These are phyloP conservation scores for Coryphaenoides rupestris DNA, from an alignment of 2,113 vertebrate species.

Conservation along the genomic window DNA sequence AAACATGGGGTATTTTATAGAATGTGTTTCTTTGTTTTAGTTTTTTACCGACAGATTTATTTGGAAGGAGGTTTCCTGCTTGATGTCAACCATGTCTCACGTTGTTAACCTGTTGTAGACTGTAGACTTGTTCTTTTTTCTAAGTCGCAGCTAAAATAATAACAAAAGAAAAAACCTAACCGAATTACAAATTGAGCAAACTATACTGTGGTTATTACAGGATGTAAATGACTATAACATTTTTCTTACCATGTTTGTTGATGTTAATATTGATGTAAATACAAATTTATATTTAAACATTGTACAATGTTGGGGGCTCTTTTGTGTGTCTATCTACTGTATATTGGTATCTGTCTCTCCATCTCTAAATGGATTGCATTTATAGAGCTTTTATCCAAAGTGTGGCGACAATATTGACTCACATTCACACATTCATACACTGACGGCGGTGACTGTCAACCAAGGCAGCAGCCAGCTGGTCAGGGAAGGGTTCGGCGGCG, in stretches of 20 bases:
- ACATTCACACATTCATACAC: no score
- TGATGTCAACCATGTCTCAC: constrained; percentile 45
- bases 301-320: constrained; percentile 33
- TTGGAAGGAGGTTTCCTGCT: constrained; percentile 35
- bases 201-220: constrained; percentile 65
- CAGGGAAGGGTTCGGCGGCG: no score
- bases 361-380: background rate
- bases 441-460: no score
- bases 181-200: constrained; percentile 50
- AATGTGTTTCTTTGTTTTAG: constrained; percentile 34
- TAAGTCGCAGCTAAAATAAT: constrained; percentile 41
- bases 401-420: no score
- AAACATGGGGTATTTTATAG: constrained; percentile 42
- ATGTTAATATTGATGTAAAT: constrained; percentile 97
- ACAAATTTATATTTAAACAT: constrained; percentile 98
- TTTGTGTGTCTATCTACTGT: constrained; percentile 7
- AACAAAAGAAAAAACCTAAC: constrained; percentile 34
- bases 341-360: background rate
- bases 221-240: constrained; percentile 80
- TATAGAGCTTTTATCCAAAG: no score
- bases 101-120: constrained; percentile 29
- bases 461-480: no score
- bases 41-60: constrained; percentile 25
- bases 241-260: constrained; percentile 79
- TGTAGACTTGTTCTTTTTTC: constrained; percentile 20